Conservation (phyloP, 2,888 invertebrate genomes). For the Nemurella pictetii region DNA sequence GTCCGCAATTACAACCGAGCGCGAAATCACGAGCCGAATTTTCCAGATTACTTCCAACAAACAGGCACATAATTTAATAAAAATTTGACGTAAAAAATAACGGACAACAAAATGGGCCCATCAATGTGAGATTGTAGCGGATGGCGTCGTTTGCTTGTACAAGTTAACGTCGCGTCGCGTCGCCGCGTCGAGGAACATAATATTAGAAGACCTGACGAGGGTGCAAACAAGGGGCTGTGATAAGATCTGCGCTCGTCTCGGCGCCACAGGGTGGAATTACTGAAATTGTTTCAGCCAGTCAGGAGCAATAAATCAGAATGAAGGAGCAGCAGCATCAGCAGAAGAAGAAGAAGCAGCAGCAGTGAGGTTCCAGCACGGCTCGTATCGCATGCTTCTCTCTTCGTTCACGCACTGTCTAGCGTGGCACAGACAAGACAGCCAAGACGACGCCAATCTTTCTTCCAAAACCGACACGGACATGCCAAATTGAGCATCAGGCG, state of each 20-base stretch:
- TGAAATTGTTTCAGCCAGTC: constrained; percentile 5
- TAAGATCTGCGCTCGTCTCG: background rate
- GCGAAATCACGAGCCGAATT: background rate
- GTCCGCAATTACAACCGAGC: background rate
- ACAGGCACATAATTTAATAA: background rate
- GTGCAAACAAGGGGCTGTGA: background rate
- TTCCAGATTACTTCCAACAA: background rate
- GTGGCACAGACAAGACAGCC: background rate
- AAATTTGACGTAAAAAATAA: background rate
- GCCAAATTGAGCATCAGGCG: background rate
- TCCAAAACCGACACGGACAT: background rate
- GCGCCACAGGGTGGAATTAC: background rate
- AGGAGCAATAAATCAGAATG: constrained; percentile 24
- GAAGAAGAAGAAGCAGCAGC: background rate
- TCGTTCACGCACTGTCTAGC: background rate
- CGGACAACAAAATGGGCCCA: background rate
- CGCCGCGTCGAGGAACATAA: background rate
- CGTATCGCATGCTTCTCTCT: background rate
- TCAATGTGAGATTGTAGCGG: background rate
- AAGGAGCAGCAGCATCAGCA: constrained; percentile 14
- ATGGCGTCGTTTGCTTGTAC: background rate
- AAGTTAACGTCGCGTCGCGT: background rate
- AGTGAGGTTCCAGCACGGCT: background rate
- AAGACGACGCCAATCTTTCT: background rate
- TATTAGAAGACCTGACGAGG: background rate